phyloP scores from a whole-genome alignment of 2,113 vertebrate genomes.

The Hipposideros armiger region DNA sequence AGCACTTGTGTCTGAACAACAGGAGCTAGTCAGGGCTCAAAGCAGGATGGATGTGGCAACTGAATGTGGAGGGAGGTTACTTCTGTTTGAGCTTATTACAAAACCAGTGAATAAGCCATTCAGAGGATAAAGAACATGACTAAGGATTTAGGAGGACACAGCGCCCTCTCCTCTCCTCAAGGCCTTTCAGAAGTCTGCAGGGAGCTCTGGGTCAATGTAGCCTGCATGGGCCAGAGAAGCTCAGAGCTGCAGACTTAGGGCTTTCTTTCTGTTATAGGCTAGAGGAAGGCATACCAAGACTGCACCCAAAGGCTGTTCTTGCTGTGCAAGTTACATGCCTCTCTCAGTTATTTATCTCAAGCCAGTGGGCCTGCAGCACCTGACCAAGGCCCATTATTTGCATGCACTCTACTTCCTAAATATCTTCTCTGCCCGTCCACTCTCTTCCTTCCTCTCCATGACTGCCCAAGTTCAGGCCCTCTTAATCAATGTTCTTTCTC shows the following conservation, averaged over 20 bases:
- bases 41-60: background rate
- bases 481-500: background rate
- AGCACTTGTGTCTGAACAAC: background rate
- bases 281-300: no score
- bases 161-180: no score
- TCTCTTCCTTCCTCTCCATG: background rate
- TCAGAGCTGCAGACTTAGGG: background rate
- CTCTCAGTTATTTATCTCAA: background rate
- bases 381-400: fast-evolving
- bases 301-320: fast-evolving
- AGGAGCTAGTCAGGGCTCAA: background rate
- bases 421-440: background rate
- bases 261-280: background rate
- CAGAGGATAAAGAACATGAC: fast-evolving
- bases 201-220: background rate
- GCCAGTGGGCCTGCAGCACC: background rate
- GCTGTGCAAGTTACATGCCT: fast-evolving
- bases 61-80: fast-evolving
- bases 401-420: no score
- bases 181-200: fast-evolving
- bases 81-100: fast-evolving
- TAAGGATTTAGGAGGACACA: background rate
- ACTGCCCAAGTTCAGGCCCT: background rate
- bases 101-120: background rate
- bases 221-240: background rate